Evolutionary conservation across 2,797 vertebrate species (phyloP).

Genomic region (Nyctalus aviator): DNA sequence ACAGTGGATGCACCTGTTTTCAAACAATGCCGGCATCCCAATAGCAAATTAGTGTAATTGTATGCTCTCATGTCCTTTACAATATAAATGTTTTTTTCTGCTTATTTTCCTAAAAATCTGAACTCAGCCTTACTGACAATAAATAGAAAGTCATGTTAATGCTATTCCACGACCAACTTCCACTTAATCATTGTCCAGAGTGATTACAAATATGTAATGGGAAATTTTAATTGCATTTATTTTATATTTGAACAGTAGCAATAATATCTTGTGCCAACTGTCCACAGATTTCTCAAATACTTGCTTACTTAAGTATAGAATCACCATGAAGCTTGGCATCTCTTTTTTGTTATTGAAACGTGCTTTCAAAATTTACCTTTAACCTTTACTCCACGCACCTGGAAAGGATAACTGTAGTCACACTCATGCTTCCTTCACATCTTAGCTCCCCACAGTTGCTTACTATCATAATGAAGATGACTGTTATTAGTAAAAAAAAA

Average conservation of each 20-base stretch:
- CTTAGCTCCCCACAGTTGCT: not conserved
- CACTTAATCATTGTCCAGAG: not conserved
- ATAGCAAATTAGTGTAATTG: slow-evolving; percentile 48
- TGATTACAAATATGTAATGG: not conserved
- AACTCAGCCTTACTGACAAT: slow-evolving; percentile 7
- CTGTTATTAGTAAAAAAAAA: not conserved
- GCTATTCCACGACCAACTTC: not conserved
- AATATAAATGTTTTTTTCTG: not conserved
- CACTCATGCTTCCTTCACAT: not conserved
- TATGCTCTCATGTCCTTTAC: not conserved
- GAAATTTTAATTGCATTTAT: not conserved
- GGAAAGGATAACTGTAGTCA: not conserved
- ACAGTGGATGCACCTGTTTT: not conserved
- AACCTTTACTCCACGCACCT: not conserved
- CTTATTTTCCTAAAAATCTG: not conserved
- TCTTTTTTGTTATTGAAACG: not conserved
- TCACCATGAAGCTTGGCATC: not conserved
- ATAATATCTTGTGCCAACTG: not conserved
- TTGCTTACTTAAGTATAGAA: not conserved
- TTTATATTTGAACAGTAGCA: slow-evolving; percentile 37
- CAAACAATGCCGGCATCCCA: not conserved
- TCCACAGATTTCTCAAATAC: not conserved
- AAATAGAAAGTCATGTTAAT: not conserved
- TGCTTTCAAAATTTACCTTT: not conserved
- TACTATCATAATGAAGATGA: not conserved